Percentiles rank a stretch among this genome's conserved stretches.
Conservation (phyloP, 2,888 invertebrate species). For the Diogma glabrata region DNA sequence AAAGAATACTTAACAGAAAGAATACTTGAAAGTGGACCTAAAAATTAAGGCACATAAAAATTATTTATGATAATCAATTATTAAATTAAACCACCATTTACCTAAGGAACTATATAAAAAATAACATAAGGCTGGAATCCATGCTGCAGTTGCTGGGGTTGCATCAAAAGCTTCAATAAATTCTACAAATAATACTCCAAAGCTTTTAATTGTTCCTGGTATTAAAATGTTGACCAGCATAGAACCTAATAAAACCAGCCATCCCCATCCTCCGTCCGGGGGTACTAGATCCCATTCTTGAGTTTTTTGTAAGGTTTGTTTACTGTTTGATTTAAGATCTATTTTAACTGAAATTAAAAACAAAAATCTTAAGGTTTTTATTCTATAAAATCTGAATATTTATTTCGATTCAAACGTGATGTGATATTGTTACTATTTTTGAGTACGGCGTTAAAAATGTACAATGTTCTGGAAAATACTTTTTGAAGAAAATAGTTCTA, state of each 20-base stretch:
- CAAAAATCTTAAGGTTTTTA: too few species aligned
- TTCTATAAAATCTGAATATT: too few species aligned
- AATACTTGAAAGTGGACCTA: conserved; percentile 77
- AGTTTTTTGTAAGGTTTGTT: too few species aligned
- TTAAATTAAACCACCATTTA: conserved; percentile 34
- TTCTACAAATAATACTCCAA: conserved; percentile 73
- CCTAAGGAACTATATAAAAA: conserved; percentile 81
- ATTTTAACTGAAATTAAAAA: too few species aligned
- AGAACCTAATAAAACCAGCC: conserved; percentile 61
- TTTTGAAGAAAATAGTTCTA: too few species aligned
- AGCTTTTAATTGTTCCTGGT: conserved; percentile 79
- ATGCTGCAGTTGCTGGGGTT: conserved; percentile 59
- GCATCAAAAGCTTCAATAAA: conserved; percentile 69
- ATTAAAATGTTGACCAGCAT: conserved; percentile 75
- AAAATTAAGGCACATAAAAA: conserved; percentile 22
- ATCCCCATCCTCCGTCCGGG: conserved; percentile 76
- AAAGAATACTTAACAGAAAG: conserved; percentile 76
- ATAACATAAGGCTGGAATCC: conserved; percentile 79
- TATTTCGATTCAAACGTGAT: too few species aligned
- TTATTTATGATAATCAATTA: neutral
- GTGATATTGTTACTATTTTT: too few species aligned
- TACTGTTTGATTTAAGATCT: too few species aligned
- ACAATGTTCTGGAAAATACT: too few species aligned
- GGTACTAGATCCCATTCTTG: conserved; percentile 62
- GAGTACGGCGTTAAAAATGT: too few species aligned